Conservation (phyloP, 2,113 vertebrate species). For the Leptosomus discolor region DNA sequence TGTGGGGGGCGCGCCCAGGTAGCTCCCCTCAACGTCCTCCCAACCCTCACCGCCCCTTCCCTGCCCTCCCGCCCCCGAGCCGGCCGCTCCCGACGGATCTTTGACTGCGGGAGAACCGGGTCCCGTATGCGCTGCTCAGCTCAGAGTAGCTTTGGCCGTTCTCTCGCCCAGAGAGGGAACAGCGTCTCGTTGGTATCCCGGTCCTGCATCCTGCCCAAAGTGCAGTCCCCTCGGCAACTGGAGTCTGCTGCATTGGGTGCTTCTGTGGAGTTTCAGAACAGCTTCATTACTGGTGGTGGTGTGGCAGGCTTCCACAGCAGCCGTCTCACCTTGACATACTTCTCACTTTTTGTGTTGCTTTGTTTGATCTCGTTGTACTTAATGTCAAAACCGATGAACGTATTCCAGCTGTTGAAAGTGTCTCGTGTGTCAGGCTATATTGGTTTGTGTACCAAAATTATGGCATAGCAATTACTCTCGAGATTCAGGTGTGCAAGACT, state of each 20-base stretch:
- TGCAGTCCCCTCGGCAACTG: not conserved
- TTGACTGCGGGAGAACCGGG: not conserved
- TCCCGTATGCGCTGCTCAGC: not conserved
- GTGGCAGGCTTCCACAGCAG: not conserved
- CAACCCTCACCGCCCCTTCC: no score
- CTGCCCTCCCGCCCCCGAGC: no score
- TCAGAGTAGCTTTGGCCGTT: fast-evolving
- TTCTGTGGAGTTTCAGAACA: not conserved
- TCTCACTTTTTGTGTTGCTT: not conserved
- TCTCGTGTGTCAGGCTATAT: fast-evolving
- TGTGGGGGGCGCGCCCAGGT: no score
- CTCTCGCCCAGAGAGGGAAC: not conserved
- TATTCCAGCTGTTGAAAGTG: not conserved
- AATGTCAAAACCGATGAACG: not conserved
- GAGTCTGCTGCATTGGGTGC: not conserved
- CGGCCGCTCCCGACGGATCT: not conserved
- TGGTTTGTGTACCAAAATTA: not conserved
- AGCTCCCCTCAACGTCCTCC: no score
- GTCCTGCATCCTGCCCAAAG: not conserved
- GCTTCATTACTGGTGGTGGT: no score
- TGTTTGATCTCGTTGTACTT: not conserved
- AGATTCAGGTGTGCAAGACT: not conserved
- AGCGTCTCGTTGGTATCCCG: fast-evolving
- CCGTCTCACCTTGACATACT: no score
- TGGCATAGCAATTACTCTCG: not conserved